Evolutionary conservation across 2,888 invertebrate species (phyloP).

Genomic region (Microplitis deprimator): DNA sequence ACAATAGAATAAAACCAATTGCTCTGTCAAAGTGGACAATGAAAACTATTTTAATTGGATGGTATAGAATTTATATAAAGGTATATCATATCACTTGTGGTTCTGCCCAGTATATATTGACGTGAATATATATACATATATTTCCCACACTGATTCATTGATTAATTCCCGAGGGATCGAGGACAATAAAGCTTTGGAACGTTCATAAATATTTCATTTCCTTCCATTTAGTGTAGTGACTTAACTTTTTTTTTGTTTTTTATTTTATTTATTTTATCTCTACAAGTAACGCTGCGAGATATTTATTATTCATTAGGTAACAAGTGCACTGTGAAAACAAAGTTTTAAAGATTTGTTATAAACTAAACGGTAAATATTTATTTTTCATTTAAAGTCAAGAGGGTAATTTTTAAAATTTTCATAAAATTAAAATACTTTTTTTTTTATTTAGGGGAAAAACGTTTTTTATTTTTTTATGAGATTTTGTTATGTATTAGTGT

Average conservation of each 20-base stretch:
- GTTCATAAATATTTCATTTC: slow-evolving; percentile 22
- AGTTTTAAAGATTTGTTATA: not conserved
- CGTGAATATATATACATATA: not conserved
- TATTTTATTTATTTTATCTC: not conserved
- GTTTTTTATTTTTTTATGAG: slow-evolving; percentile 62
- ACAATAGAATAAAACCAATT: not conserved
- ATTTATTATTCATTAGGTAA: not conserved
- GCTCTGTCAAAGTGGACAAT: not conserved
- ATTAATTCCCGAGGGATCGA: slow-evolving; percentile 11
- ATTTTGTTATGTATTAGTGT: slow-evolving; percentile 91
- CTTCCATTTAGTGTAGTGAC: not conserved
- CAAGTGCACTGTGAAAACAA: not conserved
- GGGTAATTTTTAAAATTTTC: not conserved
- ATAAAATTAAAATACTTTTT: not conserved
- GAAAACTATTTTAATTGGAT: not conserved
- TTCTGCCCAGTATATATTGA: not conserved
- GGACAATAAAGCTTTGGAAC: slow-evolving; percentile 6
- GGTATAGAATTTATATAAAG: not conserved
- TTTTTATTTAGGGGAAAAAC: not conserved
- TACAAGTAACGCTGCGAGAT: not conserved
- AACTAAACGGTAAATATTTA: not conserved
- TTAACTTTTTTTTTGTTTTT: not conserved
- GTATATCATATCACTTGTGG: not conserved
- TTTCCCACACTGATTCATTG: slow-evolving; percentile 11
- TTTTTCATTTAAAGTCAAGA: not conserved